Evolutionary conservation across 2,113 vertebrate species (phyloP).

Genomic region (Peucedramus taeniatus): DNA sequence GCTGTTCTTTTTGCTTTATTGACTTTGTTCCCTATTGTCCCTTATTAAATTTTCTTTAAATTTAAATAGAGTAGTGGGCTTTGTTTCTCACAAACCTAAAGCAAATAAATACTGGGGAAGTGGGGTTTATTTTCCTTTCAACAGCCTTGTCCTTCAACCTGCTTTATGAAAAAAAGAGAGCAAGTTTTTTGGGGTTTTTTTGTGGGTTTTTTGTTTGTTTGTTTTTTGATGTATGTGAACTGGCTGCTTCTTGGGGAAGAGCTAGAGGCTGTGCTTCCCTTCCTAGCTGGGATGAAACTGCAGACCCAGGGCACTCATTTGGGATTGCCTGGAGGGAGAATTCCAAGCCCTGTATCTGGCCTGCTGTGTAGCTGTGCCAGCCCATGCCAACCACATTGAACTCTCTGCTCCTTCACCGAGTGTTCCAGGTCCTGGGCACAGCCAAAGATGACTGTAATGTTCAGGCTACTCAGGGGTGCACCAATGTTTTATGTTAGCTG

Average conservation of each 20-base stretch:
- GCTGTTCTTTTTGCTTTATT: not conserved
- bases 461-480: no score
- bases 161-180: not conserved
- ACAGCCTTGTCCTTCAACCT: not conserved
- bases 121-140: not conserved
- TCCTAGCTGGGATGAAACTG: not conserved
- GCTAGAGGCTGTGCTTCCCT: not conserved
- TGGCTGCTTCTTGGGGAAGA: not conserved
- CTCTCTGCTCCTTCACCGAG: rapidly evolving
- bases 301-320: not conserved
- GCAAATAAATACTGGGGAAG: not conserved
- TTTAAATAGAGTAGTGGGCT: not conserved
- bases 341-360: not conserved
- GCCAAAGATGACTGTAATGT: not conserved
- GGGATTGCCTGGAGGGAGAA: not conserved
- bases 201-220: no score
- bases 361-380: not conserved
- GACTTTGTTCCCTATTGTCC: not conserved
- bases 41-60: not conserved
- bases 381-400: rapidly evolving
- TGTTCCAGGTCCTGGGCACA: rapidly evolving
- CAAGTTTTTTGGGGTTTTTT: no score
- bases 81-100: not conserved
- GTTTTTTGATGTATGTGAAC: not conserved
- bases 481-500: rapidly evolving